phyloP scores from a whole-genome alignment of 2,113 vertebrate species.

The Lipophrys pholis region DNA sequence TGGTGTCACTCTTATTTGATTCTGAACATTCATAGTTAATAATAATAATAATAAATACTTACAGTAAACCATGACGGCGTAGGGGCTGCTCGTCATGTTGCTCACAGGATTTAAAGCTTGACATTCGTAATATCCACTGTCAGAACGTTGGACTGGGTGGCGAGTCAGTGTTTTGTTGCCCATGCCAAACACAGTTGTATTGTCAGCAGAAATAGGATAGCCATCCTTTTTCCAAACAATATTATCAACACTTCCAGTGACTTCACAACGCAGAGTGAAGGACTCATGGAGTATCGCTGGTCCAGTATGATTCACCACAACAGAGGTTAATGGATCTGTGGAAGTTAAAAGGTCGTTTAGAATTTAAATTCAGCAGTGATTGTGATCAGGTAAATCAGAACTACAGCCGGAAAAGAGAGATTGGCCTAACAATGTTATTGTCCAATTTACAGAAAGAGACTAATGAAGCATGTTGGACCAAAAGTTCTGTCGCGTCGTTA shows the following conservation, averaged over 20 bases:
- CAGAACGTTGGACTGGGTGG: constrained; percentile 43
- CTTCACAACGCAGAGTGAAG: constrained; percentile 67
- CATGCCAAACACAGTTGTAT: constrained; percentile 5
- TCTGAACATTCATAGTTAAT: too few relatives aligned
- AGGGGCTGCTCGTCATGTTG: constrained; percentile 59
- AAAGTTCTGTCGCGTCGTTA: too few relatives aligned
- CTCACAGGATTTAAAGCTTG: constrained; percentile 68
- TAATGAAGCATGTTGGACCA: too few relatives aligned
- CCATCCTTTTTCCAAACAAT: constrained; percentile 66
- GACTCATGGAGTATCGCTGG: constrained; percentile 40
- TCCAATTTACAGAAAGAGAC: too few relatives aligned
- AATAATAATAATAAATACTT: constrained; percentile 56
- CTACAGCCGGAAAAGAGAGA: too few relatives aligned
- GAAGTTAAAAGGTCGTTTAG: background rate
- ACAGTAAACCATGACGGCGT: constrained; percentile 62
- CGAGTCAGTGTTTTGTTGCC: constrained; percentile 56
- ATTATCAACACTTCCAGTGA: constrained; percentile 35
- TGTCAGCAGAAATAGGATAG: constrained; percentile 28
- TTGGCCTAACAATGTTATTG: too few relatives aligned
- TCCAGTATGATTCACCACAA: constrained; percentile 5
- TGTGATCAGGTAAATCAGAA: too few relatives aligned
- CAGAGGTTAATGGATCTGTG: constrained; percentile 65
- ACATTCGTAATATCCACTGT: constrained; percentile 66
- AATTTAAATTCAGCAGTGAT: background rate
- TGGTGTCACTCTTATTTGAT: too few relatives aligned